A percentile compares a stretch with the other conserved stretches of the same genome.
Evolutionary conservation across 2,113 vertebrate genomes (phyloP).

Genomic region (Pavo muticus): DNA sequence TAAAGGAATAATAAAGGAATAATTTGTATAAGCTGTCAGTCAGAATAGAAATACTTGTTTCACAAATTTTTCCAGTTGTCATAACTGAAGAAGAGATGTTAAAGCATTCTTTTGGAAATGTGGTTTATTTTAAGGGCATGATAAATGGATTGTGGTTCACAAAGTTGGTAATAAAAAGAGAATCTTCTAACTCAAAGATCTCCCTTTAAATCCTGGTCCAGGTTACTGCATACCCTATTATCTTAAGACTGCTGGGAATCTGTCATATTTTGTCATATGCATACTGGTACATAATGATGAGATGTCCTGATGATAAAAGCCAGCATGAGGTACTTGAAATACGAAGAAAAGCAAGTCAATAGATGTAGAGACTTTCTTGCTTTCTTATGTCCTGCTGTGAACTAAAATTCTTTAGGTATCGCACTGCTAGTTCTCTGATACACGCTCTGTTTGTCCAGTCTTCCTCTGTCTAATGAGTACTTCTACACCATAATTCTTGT

Average conservation of each 20-base stretch:
- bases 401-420: not conserved
- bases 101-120: not conserved
- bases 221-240: not conserved
- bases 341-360: not conserved
- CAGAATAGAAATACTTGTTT: slow-evolving; percentile 1
- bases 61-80: slow-evolving; percentile 45
- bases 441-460: not conserved
- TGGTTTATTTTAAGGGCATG: slow-evolving; percentile 5
- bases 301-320: not conserved
- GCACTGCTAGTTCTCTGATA: not conserved
- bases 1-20: slow-evolving; percentile 55
- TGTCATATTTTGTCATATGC: not conserved
- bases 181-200: not conserved
- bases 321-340: not conserved
- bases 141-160: not conserved
- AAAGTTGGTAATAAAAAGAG: not conserved
- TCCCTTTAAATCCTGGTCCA: not conserved
- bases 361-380: not conserved
- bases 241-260: not conserved
- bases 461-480: not conserved
- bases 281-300: not conserved
- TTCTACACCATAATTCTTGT: not conserved
- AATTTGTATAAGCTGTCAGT: slow-evolving; percentile 54
- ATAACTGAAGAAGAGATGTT: not conserved
- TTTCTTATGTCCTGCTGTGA: not conserved